Percentiles rank a stretch among this genome's conserved stretches.
Conservation (phyloP, 2,113 vertebrate genomes). For the Oceanodroma tethys region DNA sequence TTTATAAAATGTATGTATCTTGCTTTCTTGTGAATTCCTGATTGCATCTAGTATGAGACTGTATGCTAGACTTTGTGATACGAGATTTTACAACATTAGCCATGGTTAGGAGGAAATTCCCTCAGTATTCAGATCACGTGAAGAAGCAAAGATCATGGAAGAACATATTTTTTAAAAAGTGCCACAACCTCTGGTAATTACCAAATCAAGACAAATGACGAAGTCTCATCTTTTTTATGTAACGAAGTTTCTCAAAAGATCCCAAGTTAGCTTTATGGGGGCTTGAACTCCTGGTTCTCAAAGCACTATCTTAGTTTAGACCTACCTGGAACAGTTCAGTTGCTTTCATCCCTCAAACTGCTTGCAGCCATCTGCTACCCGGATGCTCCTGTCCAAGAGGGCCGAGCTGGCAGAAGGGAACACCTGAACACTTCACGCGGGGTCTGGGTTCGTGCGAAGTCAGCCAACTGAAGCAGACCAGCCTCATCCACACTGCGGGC, state of each 20-base stretch:
- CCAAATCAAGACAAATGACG: background rate
- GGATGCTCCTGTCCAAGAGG: background rate
- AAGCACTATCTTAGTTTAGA: background rate
- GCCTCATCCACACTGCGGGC: background rate
- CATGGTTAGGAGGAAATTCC: background rate
- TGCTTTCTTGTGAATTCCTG: background rate
- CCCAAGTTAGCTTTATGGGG: background rate
- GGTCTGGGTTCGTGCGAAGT: background rate
- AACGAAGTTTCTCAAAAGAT: background rate
- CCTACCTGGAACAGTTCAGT: background rate
- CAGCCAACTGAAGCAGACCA: background rate
- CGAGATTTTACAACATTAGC: background rate
- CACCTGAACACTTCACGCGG: rapidly evolving
- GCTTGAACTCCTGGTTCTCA: background rate
- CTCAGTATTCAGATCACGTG: background rate
- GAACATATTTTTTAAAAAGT: background rate
- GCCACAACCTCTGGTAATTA: background rate
- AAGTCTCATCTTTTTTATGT: background rate
- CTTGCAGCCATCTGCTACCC: background rate
- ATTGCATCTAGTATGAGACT: background rate
- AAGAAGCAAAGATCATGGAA: background rate
- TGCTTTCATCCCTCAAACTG: background rate
- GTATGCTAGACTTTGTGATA: background rate
- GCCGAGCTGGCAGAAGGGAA: background rate
- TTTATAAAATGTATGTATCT: background rate